phyloP scores from a whole-genome alignment of 1,140 invertebrate species.

The Drosophila varians region DNA sequence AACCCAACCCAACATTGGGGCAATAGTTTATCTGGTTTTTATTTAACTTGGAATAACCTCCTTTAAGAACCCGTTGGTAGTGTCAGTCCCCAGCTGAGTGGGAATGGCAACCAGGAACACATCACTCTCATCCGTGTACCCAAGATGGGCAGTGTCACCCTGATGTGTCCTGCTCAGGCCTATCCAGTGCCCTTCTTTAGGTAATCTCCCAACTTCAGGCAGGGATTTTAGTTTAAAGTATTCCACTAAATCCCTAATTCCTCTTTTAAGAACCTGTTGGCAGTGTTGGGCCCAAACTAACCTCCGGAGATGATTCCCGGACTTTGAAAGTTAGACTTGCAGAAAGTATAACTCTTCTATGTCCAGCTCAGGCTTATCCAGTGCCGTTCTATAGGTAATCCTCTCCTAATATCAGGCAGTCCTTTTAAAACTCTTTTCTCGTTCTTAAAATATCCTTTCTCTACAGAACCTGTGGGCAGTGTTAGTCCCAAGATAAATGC shows the following conservation, averaged over 20 bases:
- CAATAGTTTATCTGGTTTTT: background rate
- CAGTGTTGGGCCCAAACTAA: slow-evolving; percentile 85
- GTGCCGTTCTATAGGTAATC: slow-evolving; percentile 88
- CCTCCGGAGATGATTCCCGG: slow-evolving; percentile 84
- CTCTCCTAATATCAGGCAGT: slow-evolving; percentile 49
- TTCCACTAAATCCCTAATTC: background rate
- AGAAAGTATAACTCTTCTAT: slow-evolving; percentile 85
- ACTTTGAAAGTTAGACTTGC: slow-evolving; percentile 83
- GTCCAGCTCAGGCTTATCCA: slow-evolving; percentile 88
- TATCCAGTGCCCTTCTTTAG: slow-evolving; percentile 88
- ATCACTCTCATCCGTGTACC: slow-evolving; percentile 68
- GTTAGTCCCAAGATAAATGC: slow-evolving; percentile 84
- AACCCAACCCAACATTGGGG: slow-evolving; percentile 72
- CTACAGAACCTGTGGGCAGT: slow-evolving; percentile 83
- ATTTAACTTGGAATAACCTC: background rate
- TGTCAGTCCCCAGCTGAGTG: slow-evolving; percentile 85
- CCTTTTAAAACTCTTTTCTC: background rate
- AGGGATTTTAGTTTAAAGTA: background rate
- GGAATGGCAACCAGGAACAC: slow-evolving; percentile 69
- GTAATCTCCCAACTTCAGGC: slow-evolving; percentile 84
- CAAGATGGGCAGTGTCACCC: slow-evolving; percentile 84
- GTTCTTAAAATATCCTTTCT: background rate
- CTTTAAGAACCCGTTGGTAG: slow-evolving; percentile 86
- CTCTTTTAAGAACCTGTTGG: slow-evolving; percentile 86
- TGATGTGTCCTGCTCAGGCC: slow-evolving; percentile 87